A percentile compares a stretch with the other conserved stretches of the same genome.
phyloP scores from a whole-genome alignment of 2,797 vertebrate species.

The Austrolebias charrua region DNA sequence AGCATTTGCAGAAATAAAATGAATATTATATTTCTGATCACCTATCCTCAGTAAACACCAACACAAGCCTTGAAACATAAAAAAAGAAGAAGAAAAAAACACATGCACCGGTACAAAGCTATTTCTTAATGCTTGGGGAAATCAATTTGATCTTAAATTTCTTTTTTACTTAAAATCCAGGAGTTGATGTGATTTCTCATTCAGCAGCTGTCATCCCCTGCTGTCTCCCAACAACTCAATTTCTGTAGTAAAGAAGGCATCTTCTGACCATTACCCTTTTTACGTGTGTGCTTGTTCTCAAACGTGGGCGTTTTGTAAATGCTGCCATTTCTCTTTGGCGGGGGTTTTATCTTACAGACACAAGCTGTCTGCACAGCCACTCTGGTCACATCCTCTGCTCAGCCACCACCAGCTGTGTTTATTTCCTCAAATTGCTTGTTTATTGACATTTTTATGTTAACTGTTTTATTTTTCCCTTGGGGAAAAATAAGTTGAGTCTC shows the following conservation, averaged over 20 bases:
- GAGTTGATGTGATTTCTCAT: conserved; percentile 35
- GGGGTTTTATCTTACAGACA: conserved; percentile 54
- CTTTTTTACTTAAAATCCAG: conserved; percentile 11
- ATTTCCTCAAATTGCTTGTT: conserved; percentile 32
- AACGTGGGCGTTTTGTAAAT: conserved; percentile 53
- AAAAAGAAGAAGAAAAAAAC: too few relatives aligned
- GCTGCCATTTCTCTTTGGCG: conserved; percentile 58
- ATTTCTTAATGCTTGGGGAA: neutral
- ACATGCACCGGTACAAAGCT: too few relatives aligned
- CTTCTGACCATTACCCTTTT: conserved; percentile 46
- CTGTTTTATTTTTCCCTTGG: conserved; percentile 14
- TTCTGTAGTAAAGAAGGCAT: conserved; percentile 48
- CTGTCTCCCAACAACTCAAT: conserved; percentile 44
- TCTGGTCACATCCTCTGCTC: conserved; percentile 28
- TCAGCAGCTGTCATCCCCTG: conserved; percentile 35
- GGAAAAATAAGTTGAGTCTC: conserved; percentile 9
- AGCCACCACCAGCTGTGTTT: conserved; percentile 23
- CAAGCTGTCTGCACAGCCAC: conserved; percentile 46
- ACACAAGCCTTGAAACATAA: neutral
- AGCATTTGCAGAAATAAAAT: neutral
- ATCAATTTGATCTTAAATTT: neutral
- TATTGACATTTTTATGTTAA: conserved; percentile 24
- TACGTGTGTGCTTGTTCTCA: conserved; percentile 40
- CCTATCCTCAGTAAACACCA: neutral
- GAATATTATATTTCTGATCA: neutral